Conservation (phyloP, 2,797 vertebrate species). For the Diglossa cyanea region DNA sequence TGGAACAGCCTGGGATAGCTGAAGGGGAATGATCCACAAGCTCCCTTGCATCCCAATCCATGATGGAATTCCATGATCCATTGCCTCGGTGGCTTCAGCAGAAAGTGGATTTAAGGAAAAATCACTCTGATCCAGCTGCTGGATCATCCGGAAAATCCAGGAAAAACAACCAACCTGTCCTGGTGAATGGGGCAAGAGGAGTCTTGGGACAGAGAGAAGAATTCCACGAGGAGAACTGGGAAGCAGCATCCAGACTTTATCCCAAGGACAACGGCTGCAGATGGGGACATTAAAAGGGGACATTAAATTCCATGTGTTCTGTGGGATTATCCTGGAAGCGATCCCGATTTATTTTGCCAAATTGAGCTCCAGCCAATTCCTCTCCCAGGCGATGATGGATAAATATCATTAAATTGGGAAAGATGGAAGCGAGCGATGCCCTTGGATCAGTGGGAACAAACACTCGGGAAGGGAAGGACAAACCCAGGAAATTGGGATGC, state of each 20-base stretch:
- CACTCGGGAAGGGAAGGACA: background rate
- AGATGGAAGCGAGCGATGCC: slow-evolving; percentile 46
- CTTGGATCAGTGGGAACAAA: slow-evolving; percentile 22
- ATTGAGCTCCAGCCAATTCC: slow-evolving; percentile 46
- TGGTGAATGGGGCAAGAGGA: too few relatives aligned
- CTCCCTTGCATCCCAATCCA: background rate
- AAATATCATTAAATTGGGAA: slow-evolving; percentile 60
- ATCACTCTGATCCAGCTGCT: rapidly evolving
- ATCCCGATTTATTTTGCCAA: slow-evolving; percentile 43
- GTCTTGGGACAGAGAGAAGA: rapidly evolving
- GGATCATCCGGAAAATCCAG: rapidly evolving
- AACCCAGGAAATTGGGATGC: background rate
- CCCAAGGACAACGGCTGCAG: slow-evolving; percentile 26
- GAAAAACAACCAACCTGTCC: background rate
- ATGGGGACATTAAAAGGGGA: slow-evolving; percentile 39
- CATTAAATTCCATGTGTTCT: slow-evolving; percentile 62
- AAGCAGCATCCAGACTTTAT: background rate
- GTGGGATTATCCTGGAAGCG: slow-evolving; percentile 48
- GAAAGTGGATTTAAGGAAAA: background rate
- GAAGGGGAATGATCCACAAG: background rate
- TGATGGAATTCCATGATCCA: background rate
- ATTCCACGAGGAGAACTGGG: background rate
- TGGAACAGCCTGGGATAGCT: background rate
- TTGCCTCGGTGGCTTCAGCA: rapidly evolving
- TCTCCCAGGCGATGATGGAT: slow-evolving; percentile 44